Percentiles rank a stretch among this genome's conserved stretches.
These are phyloP conservation scores for Penaeus vannamei DNA, from an alignment of 1,140 invertebrate species.

Conservation along the genomic window DNA sequence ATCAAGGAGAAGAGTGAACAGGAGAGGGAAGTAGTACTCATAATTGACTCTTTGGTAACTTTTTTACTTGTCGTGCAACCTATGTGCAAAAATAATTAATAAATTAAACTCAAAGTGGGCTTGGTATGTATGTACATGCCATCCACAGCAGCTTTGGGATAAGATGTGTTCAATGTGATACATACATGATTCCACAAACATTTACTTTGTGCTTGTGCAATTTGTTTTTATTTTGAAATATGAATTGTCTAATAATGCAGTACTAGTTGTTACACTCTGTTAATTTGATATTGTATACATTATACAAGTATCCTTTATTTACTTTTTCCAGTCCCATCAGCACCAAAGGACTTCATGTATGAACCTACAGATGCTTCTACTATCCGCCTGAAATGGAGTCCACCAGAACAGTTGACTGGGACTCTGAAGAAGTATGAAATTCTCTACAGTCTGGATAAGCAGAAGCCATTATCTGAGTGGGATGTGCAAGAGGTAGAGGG, in stretches of 20 bases:
- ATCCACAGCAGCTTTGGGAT: too few relatives aligned
- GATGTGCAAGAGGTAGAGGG: conserved; percentile 55
- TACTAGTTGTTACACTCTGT: background rate
- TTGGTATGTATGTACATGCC: too few relatives aligned
- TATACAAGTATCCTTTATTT: conserved; percentile 43
- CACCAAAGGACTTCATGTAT: conserved; percentile 74
- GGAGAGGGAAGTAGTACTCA: too few relatives aligned
- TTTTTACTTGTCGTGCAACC: too few relatives aligned
- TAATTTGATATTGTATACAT: conserved; percentile 11
- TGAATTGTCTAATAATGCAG: background rate
- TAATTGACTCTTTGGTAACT: too few relatives aligned
- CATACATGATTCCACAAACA: background rate
- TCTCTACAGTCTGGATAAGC: conserved; percentile 63
- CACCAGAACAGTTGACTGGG: background rate
- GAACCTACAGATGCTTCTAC: conserved; percentile 73
- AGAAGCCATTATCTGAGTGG: conserved; percentile 57
- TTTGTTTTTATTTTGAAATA: background rate
- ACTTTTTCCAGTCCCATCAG: conserved; percentile 73
- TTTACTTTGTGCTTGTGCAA: background rate
- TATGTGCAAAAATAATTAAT: too few relatives aligned
- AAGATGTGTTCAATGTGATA: background rate
- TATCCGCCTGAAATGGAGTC: conserved; percentile 74
- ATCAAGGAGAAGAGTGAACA: too few relatives aligned
- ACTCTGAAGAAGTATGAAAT: conserved; percentile 64
- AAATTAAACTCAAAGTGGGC: too few relatives aligned